These are phyloP conservation scores for Linepithema humile DNA, from an alignment of 1,140 invertebrate species.

Conservation along the genomic window DNA sequence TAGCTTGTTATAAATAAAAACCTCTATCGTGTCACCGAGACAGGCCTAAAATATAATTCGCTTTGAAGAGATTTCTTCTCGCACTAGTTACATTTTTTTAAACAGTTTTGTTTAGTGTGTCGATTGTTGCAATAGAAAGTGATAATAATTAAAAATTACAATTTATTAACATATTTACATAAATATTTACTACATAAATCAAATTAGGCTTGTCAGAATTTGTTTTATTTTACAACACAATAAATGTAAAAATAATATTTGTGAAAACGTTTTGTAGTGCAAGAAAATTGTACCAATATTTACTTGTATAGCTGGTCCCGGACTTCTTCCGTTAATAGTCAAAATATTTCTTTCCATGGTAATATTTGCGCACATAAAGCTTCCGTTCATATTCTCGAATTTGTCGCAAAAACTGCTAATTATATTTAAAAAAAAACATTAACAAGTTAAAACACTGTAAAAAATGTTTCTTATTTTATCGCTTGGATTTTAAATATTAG, in stretches of 20 bases:
- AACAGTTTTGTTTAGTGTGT: no score
- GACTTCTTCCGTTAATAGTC: conserved; percentile 91
- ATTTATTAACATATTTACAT: background rate
- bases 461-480: no score
- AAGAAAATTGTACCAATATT: conserved; percentile 44
- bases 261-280: background rate
- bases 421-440: conserved; percentile 17
- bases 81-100: background rate
- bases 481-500: background rate
- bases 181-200: background rate
- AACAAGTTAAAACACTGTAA: background rate
- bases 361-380: background rate
- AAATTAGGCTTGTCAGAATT: no score
- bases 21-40: conserved; percentile 87
- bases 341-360: background rate
- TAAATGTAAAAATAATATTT: no score
- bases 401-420: conserved; percentile 35
- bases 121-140: no score
- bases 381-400: background rate
- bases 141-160: no score
- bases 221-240: no score
- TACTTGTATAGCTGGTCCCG: conserved; percentile 93
- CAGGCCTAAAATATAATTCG: conserved; percentile 87
- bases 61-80: background rate
- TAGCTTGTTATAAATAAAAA: conserved; percentile 87